Evolutionary conservation across 1,140 invertebrate species (phyloP).

Genomic region (Eriocheir sinensis): DNA sequence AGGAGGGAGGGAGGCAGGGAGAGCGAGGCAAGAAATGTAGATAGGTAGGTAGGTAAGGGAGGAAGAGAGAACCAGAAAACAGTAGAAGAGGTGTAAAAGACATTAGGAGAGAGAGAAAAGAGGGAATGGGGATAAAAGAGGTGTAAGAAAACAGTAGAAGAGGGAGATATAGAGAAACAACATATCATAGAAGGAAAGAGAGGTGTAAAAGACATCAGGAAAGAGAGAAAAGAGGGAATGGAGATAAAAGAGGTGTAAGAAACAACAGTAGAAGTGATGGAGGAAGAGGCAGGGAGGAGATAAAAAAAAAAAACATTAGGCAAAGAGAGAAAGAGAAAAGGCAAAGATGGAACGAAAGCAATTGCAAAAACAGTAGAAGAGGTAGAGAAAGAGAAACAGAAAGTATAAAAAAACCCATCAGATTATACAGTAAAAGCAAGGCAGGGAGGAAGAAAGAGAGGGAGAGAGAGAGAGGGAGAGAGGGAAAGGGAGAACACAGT

Average conservation of each 20-base stretch:
- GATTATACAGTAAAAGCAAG: too few relatives aligned
- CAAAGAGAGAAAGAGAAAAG: not conserved
- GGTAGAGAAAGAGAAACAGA: too few relatives aligned
- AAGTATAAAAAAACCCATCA: too few relatives aligned
- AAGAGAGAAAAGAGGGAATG: not conserved
- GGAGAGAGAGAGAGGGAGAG: too few relatives aligned
- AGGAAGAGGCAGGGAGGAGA: not conserved
- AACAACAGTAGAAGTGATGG: not conserved
- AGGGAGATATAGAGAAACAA: conserved; percentile 28
- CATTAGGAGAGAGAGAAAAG: not conserved
- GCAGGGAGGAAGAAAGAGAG: too few relatives aligned
- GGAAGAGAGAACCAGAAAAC: conserved; percentile 24
- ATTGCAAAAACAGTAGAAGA: not conserved
- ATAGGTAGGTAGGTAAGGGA: not conserved
- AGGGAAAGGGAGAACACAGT: too few relatives aligned
- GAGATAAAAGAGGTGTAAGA: not conserved
- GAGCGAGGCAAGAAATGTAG: not conserved
- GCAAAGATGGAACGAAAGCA: not conserved
- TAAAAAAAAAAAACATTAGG: not conserved
- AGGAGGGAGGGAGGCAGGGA: too few relatives aligned
- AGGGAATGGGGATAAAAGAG: not conserved
- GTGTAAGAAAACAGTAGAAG: not conserved
- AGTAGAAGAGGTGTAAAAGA: not conserved
- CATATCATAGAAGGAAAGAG: not conserved
- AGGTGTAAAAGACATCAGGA: not conserved